Evolutionary conservation across 2,113 vertebrate species (phyloP).

Genomic region (Narcine bancroftii): DNA sequence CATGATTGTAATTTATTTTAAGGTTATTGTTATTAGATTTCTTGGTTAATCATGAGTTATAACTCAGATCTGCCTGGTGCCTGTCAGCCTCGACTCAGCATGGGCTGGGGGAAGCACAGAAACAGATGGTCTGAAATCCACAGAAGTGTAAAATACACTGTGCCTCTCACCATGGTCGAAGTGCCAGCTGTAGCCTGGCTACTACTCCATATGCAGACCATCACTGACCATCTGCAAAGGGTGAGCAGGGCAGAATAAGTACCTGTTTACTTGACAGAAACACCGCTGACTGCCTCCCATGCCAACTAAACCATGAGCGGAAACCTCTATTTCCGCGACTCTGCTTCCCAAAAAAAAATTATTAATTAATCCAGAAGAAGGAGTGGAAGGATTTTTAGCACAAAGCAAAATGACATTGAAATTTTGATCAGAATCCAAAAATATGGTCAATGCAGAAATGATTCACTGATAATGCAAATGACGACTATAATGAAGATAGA

Average conservation of each 20-base stretch:
- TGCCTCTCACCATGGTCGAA: constrained; percentile 9
- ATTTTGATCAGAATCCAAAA: constrained; percentile 30
- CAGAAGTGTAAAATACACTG: constrained; percentile 25
- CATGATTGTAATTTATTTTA: constrained; percentile 36
- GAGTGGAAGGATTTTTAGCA: constrained; percentile 20
- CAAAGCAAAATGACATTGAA: constrained; percentile 27
- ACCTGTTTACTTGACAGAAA: constrained; percentile 34
- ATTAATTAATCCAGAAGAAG: constrained; percentile 21
- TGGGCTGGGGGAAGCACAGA: constrained; percentile 28
- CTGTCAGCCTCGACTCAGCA: background rate
- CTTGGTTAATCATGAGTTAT: constrained; percentile 34
- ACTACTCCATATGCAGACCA: constrained; percentile 35
- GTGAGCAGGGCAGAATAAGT: constrained; percentile 30
- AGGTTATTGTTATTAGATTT: constrained; percentile 34
- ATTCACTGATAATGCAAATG: constrained; percentile 11
- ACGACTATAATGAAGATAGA: constrained; percentile 5
- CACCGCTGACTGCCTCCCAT: constrained; percentile 28
- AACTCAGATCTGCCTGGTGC: constrained; percentile 31
- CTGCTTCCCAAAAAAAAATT: background rate
- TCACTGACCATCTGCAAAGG: constrained; percentile 37
- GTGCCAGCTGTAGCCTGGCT: constrained; percentile 17
- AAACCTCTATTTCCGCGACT: background rate
- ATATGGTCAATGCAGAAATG: background rate
- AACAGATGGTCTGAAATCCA: constrained; percentile 36
- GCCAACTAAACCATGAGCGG: background rate